Evolutionary conservation across 2,888 invertebrate genomes (phyloP), one percentile per base, ranked within the genome.

Genomic region (Catocala nupta): DNA sequence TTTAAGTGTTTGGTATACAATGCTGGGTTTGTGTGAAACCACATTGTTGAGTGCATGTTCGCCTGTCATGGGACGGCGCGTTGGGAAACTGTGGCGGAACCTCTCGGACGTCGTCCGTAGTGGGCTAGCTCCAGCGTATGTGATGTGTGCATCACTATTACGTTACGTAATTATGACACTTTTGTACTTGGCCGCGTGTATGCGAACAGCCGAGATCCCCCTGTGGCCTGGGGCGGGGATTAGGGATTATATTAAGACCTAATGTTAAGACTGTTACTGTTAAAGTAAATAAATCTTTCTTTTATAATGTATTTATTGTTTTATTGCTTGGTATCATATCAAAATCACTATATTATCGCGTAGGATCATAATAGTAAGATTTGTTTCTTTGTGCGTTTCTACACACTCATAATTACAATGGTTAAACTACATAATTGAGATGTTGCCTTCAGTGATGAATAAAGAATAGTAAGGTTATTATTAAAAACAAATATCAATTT

Each of bases 111-210:
- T 34, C 33, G 59, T 70, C 77, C 77, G 76, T 60, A 66, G 86
- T 88, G 89, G 89, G 89, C 89, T 89, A 89, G 89, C 81, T 77
- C 81, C 81, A 78, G 73, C 49, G 52, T 55, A 51, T 65, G 72
- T 73, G 73, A 67, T 65, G 71, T 73, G 67, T 72, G 76, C 68
- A 68, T 77, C 76, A 67, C 59, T 61, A 68, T 70, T 71, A 72
- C 63, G 69, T 75, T 66, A 59, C 56, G 36, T 43, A 16, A 16
- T 16, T 6, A 73, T 67, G 62, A 75, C 75, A 75, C 81, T 73
- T 70, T 76, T 62, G 68, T 78, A 78, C 73, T 73, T 66, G 55
- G 73, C 68, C 68, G 71, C 58, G 55, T 70, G 59, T 68, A 68
- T 75, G 80, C 63, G 70, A 69, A 61, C 66, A 63, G 72, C 78